Evolutionary conservation across 2,888 invertebrate genomes (phyloP), one percentile per base, ranked within the genome.

Genomic region (Drosophila anomalata): DNA sequence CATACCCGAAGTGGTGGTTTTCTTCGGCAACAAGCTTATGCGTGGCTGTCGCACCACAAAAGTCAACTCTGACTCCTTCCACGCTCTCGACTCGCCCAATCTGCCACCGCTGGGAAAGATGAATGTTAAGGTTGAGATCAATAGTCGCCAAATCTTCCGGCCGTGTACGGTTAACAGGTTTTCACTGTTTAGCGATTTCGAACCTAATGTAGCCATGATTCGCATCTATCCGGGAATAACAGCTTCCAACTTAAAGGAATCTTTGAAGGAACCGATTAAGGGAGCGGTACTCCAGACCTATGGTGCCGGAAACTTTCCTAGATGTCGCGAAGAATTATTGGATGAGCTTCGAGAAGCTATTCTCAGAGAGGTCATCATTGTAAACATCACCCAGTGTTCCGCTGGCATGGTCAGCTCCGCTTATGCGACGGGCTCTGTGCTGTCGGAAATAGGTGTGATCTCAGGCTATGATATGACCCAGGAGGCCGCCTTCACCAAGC

Each of bases 1-100:
- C 72, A 97, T 99, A 74, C 98, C 98, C 0, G 99, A 99, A 93
- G 99, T 99, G 0, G 94, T 97, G n/a, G 94, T 99, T 6, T 97
- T 96, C 90, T 99, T 99, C 89, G 96, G 96, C 39, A 95, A 96
- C 88, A 95, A 95, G 88, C 93, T 99, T 0, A 94, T 96, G 89
- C 94, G 99, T 52, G 99, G 99, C 0, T 99, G 98, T 92, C 88
- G 92, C 17, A 88, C 90, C 0, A 87, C 90, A 0, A 92, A 91
- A 73, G 52, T 88, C 0, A 91, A 89, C 51, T 80, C 87, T 3
- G 86, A 86, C 11, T 76, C 90, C 1, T 79, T 92, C 41, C 80
- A 90, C 41, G 91, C 91, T 3, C 91, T 91, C 55, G 89, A 91
- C 48, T 86, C 98, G 0, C 98, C 97, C 0, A 99, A 99, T 91